Base-by-base conservation (phyloP, 2,888 invertebrate genomes). In the Ectemnius lituratus region DNA sequence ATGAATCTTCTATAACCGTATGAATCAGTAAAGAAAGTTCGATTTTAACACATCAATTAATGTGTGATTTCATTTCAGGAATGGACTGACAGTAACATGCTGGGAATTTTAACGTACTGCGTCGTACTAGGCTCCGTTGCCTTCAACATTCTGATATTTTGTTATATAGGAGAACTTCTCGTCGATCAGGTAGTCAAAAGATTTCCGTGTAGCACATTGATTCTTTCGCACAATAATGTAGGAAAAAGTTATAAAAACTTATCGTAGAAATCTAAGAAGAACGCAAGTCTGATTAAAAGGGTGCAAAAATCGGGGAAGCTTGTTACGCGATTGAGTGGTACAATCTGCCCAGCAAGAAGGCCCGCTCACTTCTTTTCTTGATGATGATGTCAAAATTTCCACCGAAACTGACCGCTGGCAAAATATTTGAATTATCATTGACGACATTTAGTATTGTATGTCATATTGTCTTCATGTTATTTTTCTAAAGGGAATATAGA, bases 111-210 rank as follows among this genome's bases (percentile, higher is more conserved):
- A 20, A 83, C 81, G 2, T 83, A 80, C 23, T 52, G 66, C n/a
- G 5, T 71, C 4, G 27, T 83, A 1, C 16, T 82, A n/a, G 20
- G 66, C 6, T 78, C 80, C 2, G 72, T 79, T 56, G 70, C 52
- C 37, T 79, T 81, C 60, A 82, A 78, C 46, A 67, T 81, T 46
- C 68, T 81, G n/a, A 82, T 82, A 75, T 77, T 77, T 47, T 83
- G 78, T 64, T 85, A 82, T 65, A 83, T 86, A 16, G 85, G 86
- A 1, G 85, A 85, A 64, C 77, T 75, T 74, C 79, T 85, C 6
- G 76, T 81, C 2, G 78, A 76, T 37, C 80, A 85, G 76, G 85
- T 85, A 76, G 13, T 8, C 23, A 3, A 0, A 11, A 20, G 4
- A 23, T 14, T 0, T 13, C 20, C 4, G 11, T 18, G 11, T 23